These are phyloP conservation scores for Zeugodacus cucurbitae DNA, from an alignment of 1,140 invertebrate genomes.

Conservation along the genomic window DNA sequence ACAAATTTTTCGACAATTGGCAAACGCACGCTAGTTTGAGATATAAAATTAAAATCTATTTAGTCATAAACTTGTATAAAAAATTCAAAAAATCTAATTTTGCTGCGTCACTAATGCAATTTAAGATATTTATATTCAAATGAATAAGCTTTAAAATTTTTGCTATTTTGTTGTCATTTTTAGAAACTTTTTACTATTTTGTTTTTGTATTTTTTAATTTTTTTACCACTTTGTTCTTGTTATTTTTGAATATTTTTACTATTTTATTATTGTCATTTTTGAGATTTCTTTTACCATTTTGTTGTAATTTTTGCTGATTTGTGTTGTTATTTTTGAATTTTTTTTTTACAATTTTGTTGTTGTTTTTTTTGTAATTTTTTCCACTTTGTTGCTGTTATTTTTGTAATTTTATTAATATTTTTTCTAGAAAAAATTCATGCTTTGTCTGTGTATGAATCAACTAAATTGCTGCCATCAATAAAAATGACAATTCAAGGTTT, in stretches of 20 bases:
- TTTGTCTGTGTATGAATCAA: conserved; percentile 6
- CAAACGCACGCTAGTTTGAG: too few relatives aligned
- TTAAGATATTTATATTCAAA: background rate
- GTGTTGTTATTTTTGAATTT: too few relatives aligned
- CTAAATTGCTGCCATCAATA: conserved; percentile 31
- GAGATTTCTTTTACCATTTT: too few relatives aligned
- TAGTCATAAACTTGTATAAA: background rate
- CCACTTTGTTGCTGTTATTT: too few relatives aligned
- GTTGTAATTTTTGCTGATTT: too few relatives aligned
- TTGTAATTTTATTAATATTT: background rate
- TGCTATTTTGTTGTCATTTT: background rate
- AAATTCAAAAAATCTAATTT: background rate
- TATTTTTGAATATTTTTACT: too few relatives aligned
- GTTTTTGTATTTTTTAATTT: background rate
- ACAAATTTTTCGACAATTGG: too few relatives aligned
- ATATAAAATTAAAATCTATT: background rate
- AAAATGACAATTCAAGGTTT: conserved; percentile 30
- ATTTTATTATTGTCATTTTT: too few relatives aligned
- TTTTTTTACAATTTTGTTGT: too few relatives aligned
- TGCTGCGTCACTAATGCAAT: background rate
- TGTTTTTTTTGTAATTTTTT: too few relatives aligned
- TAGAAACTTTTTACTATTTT: background rate
- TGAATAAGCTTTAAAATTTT: background rate
- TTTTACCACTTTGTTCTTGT: too few relatives aligned
- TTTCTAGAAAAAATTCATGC: background rate